A percentile compares a stretch with the other conserved stretches of the same genome.
These are phyloP conservation scores for Mythimna loreyi DNA, from an alignment of 2,888 invertebrate species.

Conservation along the genomic window DNA sequence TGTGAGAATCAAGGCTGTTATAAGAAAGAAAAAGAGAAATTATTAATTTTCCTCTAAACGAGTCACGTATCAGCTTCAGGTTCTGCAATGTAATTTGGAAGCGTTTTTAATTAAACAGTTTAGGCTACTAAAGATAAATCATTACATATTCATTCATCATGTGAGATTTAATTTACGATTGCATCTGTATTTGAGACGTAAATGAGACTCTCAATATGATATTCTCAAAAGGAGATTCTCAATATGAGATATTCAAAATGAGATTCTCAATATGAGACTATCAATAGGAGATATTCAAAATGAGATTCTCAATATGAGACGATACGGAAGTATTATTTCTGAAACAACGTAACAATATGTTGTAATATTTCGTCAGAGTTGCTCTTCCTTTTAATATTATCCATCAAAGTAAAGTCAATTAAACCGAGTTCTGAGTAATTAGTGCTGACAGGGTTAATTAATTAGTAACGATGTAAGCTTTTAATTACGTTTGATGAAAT, in stretches of 20 bases:
- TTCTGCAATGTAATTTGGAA: too few species aligned
- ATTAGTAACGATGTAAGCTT: conserved; percentile 36
- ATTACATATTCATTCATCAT: neutral
- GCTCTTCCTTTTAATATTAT: conserved; percentile 20
- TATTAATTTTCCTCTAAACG: neutral
- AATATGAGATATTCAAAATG: too few species aligned
- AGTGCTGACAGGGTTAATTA: conserved; percentile 37
- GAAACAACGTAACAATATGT: neutral
- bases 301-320: too few species aligned
- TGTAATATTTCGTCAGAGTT: neutral
- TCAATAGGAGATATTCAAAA: too few species aligned
- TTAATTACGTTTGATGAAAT: conserved; percentile 29
- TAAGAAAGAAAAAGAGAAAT: too few species aligned
- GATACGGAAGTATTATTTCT: neutral
- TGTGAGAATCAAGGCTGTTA: too few species aligned
- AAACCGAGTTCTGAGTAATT: conserved; percentile 28
- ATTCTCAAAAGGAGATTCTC: too few species aligned
- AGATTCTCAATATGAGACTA: too few species aligned
- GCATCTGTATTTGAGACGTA: neutral
- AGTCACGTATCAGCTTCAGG: neutral
- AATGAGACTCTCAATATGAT: too few species aligned
- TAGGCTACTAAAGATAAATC: neutral
- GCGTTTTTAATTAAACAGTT: neutral
- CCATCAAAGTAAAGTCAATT: conserved; percentile 27
- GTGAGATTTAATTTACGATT: neutral